Evolutionary conservation across 2,888 invertebrate genomes (phyloP).

Genomic region (Cephus nigrinus): DNA sequence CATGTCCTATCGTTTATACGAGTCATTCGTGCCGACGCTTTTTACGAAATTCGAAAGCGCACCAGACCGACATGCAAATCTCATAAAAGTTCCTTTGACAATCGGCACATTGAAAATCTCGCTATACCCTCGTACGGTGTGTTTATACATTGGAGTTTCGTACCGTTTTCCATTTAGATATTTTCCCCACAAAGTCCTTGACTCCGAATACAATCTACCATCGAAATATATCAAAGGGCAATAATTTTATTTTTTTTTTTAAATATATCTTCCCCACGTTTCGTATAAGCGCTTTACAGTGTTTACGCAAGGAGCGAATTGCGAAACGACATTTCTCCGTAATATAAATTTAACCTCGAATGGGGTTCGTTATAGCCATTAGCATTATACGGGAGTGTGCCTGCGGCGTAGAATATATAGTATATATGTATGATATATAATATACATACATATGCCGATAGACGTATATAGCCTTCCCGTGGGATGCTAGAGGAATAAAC

Average conservation of each 20-base stretch:
- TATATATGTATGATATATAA: neutral
- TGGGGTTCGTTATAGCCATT: neutral
- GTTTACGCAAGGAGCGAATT: neutral
- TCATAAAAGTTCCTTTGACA: neutral
- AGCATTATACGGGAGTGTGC: neutral
- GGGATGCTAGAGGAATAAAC: slow-evolving; percentile 3
- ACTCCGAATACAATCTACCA: neutral
- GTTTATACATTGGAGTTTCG: neutral
- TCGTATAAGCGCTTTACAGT: neutral
- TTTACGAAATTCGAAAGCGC: neutral
- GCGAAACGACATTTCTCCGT: neutral
- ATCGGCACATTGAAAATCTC: neutral
- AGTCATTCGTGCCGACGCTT: neutral
- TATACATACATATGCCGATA: neutral
- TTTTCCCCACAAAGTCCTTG: neutral
- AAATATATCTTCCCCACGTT: neutral
- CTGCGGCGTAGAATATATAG: neutral
- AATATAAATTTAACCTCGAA: neutral
- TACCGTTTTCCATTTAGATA: neutral
- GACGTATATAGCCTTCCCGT: slow-evolving; percentile 1
- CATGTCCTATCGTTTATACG: neutral
- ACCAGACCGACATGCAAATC: neutral
- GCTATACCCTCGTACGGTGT: neutral
- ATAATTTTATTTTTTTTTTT: neutral
- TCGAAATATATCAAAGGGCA: neutral